Percentiles rank a stretch among this genome's conserved stretches.
Conservation (phyloP, 2,113 vertebrate species). For the Leptobrachium ailaonicum region DNA sequence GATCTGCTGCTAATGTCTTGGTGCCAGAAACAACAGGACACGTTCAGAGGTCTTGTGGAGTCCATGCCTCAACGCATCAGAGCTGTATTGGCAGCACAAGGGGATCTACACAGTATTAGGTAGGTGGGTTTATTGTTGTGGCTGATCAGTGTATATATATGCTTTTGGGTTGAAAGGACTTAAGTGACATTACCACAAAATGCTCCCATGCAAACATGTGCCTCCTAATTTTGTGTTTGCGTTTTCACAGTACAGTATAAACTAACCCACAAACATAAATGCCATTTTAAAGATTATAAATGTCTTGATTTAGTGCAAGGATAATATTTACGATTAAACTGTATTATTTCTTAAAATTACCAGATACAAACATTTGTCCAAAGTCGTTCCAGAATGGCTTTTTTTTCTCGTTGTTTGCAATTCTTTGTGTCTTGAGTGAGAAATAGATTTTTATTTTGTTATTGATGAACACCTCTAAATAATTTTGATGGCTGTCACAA, state of each 20-base stretch:
- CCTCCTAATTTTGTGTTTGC: not conserved
- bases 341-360: not conserved
- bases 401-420: not conserved
- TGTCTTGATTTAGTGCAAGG: not conserved
- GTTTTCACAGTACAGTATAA: not conserved
- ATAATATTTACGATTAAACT: not conserved
- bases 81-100: too few species aligned
- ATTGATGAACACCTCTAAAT: constrained; percentile 38
- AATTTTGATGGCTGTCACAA: constrained; percentile 36
- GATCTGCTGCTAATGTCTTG: too few species aligned
- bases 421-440: not conserved
- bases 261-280: too few species aligned
- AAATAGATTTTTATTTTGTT: constrained; percentile 35
- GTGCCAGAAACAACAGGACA: too few species aligned
- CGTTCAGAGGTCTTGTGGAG: too few species aligned
- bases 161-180: too few species aligned
- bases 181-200: too few species aligned
- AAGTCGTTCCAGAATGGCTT: not conserved
- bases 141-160: too few species aligned
- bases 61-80: too few species aligned
- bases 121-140: too few species aligned
- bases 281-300: too few species aligned
- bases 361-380: not conserved
- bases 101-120: too few species aligned
- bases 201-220: not conserved